These are phyloP conservation scores for Molorchus minor DNA, from an alignment of 2,888 invertebrate species.

Conservation along the genomic window DNA sequence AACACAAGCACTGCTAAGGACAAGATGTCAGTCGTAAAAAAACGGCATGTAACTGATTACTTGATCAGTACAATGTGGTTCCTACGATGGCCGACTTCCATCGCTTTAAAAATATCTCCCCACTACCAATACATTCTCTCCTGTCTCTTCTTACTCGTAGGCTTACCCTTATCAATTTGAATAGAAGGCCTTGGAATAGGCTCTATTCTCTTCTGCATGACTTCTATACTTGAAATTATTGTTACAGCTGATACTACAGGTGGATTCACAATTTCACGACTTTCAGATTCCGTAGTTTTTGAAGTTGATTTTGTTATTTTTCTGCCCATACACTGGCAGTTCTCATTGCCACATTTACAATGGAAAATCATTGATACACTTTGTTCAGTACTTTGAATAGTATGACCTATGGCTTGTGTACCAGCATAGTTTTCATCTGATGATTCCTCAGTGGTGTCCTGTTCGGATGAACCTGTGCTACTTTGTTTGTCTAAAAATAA, in stretches of 20 bases:
- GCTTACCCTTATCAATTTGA: no score
- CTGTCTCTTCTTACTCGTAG: no score
- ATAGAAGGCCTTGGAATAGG: background rate
- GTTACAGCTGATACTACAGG: background rate
- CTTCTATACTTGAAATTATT: background rate
- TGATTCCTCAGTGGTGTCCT: background rate
- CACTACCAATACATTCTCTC: no score
- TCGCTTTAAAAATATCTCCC: no score
- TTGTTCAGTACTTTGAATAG: background rate
- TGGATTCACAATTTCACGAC: background rate
- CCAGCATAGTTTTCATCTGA: background rate
- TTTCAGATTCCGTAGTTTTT: background rate
- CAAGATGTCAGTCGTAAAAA: no score
- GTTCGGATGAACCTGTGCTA: background rate
- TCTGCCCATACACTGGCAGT: conserved; percentile 18
- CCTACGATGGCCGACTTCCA: no score
- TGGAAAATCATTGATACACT: conserved; percentile 8
- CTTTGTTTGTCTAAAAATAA: background rate
- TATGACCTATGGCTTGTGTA: background rate
- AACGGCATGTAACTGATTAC: no score
- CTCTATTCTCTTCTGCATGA: background rate
- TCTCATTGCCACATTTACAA: conserved; percentile 22
- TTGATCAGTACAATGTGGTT: no score
- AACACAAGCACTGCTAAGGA: no score
- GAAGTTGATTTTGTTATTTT: background rate